Evolutionary conservation across 2,888 invertebrate species (phyloP), one percentile per base, ranked within the genome.

Genomic region (Spialia ferax): DNA sequence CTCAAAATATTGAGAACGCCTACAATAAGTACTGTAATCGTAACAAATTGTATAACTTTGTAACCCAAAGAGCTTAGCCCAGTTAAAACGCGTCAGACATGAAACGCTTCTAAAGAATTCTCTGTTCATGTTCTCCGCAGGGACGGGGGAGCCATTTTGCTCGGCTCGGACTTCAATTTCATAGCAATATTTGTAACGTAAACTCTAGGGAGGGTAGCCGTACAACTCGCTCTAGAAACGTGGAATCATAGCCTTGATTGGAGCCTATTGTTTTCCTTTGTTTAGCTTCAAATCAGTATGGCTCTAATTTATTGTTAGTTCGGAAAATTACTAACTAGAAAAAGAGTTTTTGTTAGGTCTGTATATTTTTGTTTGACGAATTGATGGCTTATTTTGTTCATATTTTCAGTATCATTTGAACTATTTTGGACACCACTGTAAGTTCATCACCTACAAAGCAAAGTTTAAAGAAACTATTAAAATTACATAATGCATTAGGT

Each of bases 131-230:
- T 50, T 52, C 48, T 10, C 48, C 64, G 13, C 50, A 50, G 62
- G 54, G 62, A 67, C 45, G 42, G 59, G 55, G 59, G 59, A 62
- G 8, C 64, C 64, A 32, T 50, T 38, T 69, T 68, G 60, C 55
- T 72, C 72, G 75, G 71, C 69, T 67, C 35, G 63, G 68, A 70
- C 82, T 84, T 85, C 85, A 86, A 88, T 88, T 86, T 81, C 83
- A 81, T 82, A 79, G 78, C 84, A 83, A 85, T 87, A 84, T 87
- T 84, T 85, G 82, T 75, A 77, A 71, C 74, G 64, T 63, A 74
- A 71, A 79, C 75, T 67, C 55, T 2, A 62, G 79, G 74, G 75
- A 74, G 45, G 45, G 55, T 54, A 55, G 54, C 54, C 59, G 38
- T 60, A 38, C 35, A 35, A 42, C 48, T 61, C 29, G 66, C 20